A percentile compares a stretch with the other conserved stretches of the same genome.
Evolutionary conservation across 2,113 vertebrate genomes (phyloP).

Genomic region (Podarcis cretensis): DNA sequence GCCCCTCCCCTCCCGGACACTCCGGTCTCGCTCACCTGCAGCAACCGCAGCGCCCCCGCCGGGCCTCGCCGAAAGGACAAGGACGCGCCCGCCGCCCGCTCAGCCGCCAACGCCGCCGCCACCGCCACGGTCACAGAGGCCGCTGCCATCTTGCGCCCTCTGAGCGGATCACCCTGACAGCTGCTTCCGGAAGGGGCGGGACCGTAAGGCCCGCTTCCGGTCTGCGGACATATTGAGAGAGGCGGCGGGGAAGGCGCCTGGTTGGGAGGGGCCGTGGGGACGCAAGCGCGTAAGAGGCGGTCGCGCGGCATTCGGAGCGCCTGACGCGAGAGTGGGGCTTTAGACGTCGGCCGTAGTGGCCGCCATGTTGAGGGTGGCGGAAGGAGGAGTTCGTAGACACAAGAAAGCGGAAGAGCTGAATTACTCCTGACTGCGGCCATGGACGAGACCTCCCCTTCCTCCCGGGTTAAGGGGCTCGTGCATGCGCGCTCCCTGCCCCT

Average conservation of each 20-base stretch:
- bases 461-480: too few relatives aligned
- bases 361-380: neutral
- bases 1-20: neutral
- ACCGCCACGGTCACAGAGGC: neutral
- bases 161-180: neutral
- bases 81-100: neutral
- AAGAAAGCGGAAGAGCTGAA: too few relatives aligned
- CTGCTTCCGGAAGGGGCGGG: neutral
- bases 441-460: too few relatives aligned
- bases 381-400: neutral
- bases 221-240: neutral
- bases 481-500: too few relatives aligned
- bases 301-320: too few relatives aligned
- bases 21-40: neutral
- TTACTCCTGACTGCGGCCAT: too few relatives aligned
- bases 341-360: too few relatives aligned
- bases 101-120: neutral
- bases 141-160: neutral
- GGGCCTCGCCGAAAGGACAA: neutral
- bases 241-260: neutral
- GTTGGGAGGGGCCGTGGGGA: too few relatives aligned
- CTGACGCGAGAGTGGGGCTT: too few relatives aligned
- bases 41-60: neutral
- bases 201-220: fast-evolving
- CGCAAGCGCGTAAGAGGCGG: too few relatives aligned